phyloP scores from a whole-genome alignment of 2,888 invertebrate genomes.

The Carabus problematicus region DNA sequence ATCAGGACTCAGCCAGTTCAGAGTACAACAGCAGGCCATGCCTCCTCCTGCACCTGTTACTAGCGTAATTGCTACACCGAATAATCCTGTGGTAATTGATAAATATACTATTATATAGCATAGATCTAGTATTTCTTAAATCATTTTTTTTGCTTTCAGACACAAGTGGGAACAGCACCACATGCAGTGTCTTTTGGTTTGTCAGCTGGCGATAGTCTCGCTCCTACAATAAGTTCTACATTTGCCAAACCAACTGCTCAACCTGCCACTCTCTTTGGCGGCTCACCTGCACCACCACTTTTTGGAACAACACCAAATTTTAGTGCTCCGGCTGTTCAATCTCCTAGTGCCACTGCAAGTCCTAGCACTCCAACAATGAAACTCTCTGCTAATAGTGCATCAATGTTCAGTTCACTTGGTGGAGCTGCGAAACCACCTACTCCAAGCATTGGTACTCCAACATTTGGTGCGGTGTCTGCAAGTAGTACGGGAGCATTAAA shows the following conservation, averaged over 20 bases:
- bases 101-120: background rate
- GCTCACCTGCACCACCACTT: background rate
- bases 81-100: background rate
- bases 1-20: constrained; percentile 50
- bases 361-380: background rate
- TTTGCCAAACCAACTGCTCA: constrained; percentile 6
- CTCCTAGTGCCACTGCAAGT: background rate
- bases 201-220: background rate
- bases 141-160: background rate
- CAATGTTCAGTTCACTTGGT: constrained; percentile 8
- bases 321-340: background rate
- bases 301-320: constrained; percentile 14
- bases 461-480: background rate
- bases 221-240: background rate
- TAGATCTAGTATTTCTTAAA: too few relatives aligned
- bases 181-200: background rate
- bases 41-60: constrained; percentile 5
- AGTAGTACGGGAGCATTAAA: background rate
- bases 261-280: constrained; percentile 3
- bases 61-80: background rate
- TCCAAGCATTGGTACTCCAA: constrained; percentile 1
- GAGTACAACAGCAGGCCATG: constrained; percentile 17
- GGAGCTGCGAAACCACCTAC: background rate
- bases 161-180: constrained; percentile 6
- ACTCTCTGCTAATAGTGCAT: constrained; percentile 1